Conservation (phyloP, 2,113 vertebrate genomes). For the Toxostoma redivivum region DNA sequence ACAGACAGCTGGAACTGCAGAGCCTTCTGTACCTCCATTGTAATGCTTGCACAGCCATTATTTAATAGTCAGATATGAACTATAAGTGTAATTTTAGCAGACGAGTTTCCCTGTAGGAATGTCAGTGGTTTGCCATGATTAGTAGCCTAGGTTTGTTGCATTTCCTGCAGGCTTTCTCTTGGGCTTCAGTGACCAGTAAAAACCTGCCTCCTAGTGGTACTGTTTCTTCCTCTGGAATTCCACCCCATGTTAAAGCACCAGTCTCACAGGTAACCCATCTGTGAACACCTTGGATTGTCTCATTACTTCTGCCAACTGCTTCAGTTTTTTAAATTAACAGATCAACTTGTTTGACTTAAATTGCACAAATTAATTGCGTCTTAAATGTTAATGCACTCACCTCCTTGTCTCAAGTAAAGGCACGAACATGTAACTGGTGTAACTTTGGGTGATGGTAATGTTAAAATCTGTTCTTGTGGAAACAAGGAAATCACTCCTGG, state of each 20-base stretch:
- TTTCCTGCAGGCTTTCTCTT: slow-evolving; percentile 94
- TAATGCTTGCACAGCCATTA: slow-evolving; percentile 36
- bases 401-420: slow-evolving; percentile 47
- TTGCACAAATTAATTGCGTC: slow-evolving; percentile 55
- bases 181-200: slow-evolving; percentile 99
- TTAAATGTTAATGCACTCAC: slow-evolving; percentile 64
- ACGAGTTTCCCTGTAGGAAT: slow-evolving; percentile 71
- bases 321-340: slow-evolving; percentile 67
- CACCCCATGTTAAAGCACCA: slow-evolving; percentile 95
- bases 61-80: slow-evolving; percentile 49
- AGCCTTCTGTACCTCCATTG: slow-evolving; percentile 33
- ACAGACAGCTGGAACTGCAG: not conserved
- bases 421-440: slow-evolving; percentile 6
- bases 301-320: slow-evolving; percentile 78
- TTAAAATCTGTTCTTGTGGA: slow-evolving; percentile 11
- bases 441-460: slow-evolving; percentile 47
- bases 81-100: slow-evolving; percentile 63
- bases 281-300: slow-evolving; percentile 80
- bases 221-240: slow-evolving; percentile 91
- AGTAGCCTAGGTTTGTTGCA: slow-evolving; percentile 82
- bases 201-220: slow-evolving; percentile 96
- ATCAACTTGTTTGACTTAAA: slow-evolving; percentile 66
- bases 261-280: slow-evolving; percentile 92
- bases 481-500: not conserved
- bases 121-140: slow-evolving; percentile 77